Base-by-base conservation (phyloP, 2,888 invertebrate genomes). In the Phaonia tiefii region DNA sequence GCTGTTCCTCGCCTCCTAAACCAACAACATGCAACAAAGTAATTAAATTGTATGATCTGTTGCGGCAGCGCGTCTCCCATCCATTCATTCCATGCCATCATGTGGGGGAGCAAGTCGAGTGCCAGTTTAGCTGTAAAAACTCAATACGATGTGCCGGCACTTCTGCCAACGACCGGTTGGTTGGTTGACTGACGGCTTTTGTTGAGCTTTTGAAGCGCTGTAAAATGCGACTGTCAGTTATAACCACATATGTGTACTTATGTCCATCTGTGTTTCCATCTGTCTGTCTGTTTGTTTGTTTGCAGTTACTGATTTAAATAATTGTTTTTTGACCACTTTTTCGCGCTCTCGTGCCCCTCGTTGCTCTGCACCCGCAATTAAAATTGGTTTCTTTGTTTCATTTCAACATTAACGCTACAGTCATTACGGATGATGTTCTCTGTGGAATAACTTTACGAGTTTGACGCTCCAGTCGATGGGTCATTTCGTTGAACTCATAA, bases 1-100 rank as follows among this genome's bases (percentile, higher is more conserved):
- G 31, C 31, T 8, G 8, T 31, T 31, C 31, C 3, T 5, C 31
- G 26, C 26, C 10, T 54, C 44, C 10, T n/a, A 17, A 3, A n/a
- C n/a, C 26, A n/a, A n/a, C 37, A 37, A 26, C 80, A 74, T 67
- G 78, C 75, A 78, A 81, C 74, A 72, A 75, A 78, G 75, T 78
- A 78, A 67, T 81, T 81, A 75, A 69, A 72, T 75, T 78, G 65
- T 66, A 8, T 77, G 67, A 39, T 39, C 63, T 15, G 51, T 56
- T 54, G 13, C 65, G 65, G 65, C 25, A 4, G 15, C 46, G 2
- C 44, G 13, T 20, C 1, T 2, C 17, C 46, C 46, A 42, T 17
- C 15, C 17, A 46, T 51, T 25, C 54, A 54, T 54, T 25, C 25
- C 25, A 54, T 13, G 54, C 56, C 44, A 22, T 15, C 22, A 1